Percentiles rank a stretch among this genome's conserved stretches.
These are phyloP conservation scores for Colletes collaris DNA, from an alignment of 2,888 invertebrate genomes.

Conservation along the genomic window DNA sequence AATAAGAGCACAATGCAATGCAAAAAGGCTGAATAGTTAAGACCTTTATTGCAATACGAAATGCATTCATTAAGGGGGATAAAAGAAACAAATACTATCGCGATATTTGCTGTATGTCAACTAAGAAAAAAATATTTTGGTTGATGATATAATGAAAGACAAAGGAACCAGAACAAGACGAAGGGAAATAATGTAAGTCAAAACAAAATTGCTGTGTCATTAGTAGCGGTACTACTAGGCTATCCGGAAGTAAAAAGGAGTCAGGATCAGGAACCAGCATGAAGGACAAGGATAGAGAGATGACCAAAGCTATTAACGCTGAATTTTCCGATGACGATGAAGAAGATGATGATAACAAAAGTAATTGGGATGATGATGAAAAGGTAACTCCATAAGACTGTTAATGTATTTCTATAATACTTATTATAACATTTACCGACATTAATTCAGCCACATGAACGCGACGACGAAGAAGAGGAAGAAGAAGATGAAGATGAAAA, in stretches of 20 bases:
- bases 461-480: slow-evolving; percentile 76
- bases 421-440: slow-evolving; percentile 53
- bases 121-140: slow-evolving; percentile 71
- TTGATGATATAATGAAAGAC: slow-evolving; percentile 73
- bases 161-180: slow-evolving; percentile 71
- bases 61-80: slow-evolving; percentile 71
- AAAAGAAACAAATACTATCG: slow-evolving; percentile 65
- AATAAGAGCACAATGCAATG: slow-evolving; percentile 69
- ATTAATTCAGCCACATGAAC: slow-evolving; percentile 70
- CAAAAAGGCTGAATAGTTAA: slow-evolving; percentile 70
- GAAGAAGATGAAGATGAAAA: slow-evolving; percentile 79
- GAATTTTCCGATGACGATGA: slow-evolving; percentile 81
- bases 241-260: slow-evolving; percentile 82
- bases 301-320: slow-evolving; percentile 81
- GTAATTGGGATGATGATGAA: slow-evolving; percentile 80
- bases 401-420: slow-evolving; percentile 30
- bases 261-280: slow-evolving; percentile 78
- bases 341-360: slow-evolving; percentile 79
- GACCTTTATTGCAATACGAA: slow-evolving; percentile 70
- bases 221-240: slow-evolving; percentile 82
- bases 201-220: slow-evolving; percentile 81
- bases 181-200: slow-evolving; percentile 78
- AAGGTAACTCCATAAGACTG: slow-evolving; percentile 73
- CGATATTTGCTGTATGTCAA: slow-evolving; percentile 72
- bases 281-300: slow-evolving; percentile 82